These are phyloP conservation scores for Triplophysa rosa DNA, from an alignment of 2,113 vertebrate genomes.

Conservation along the genomic window DNA sequence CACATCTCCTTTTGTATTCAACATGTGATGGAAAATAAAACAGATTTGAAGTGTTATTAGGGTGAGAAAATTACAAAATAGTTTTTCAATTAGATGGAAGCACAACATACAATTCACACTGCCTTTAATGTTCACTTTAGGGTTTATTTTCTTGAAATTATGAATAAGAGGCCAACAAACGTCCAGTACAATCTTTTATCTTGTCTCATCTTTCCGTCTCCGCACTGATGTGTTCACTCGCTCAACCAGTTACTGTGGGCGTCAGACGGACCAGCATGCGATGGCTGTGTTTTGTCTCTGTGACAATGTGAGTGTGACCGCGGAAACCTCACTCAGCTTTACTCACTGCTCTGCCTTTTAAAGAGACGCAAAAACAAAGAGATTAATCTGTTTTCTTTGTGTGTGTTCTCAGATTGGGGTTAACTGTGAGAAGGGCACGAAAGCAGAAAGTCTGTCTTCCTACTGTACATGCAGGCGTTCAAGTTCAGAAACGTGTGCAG, in stretches of 20 bases:
- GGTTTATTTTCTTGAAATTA: conserved; percentile 20
- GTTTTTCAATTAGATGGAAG: background rate
- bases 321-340: conserved; percentile 38
- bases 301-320: conserved; percentile 46
- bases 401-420: conserved; percentile 32
- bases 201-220: conserved; percentile 18
- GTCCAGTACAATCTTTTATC: conserved; percentile 61
- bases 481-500: conserved; percentile 1
- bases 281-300: conserved; percentile 48
- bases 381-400: conserved; percentile 37
- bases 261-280: conserved; percentile 29
- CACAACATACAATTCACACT: background rate
- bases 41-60: background rate
- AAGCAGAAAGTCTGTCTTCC: conserved; percentile 8
- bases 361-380: conserved; percentile 43
- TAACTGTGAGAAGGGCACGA: background rate
- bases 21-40: background rate
- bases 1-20: background rate
- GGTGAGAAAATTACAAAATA: too few relatives aligned
- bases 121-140: background rate
- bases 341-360: conserved; percentile 32
- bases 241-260: conserved; percentile 28
- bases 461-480: background rate
- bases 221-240: conserved; percentile 21
- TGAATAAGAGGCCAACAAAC: background rate